Evolutionary conservation across 2,797 vertebrate species (phyloP), one percentile per base, ranked within the genome.

Genomic region (Xenopus petersii): DNA sequence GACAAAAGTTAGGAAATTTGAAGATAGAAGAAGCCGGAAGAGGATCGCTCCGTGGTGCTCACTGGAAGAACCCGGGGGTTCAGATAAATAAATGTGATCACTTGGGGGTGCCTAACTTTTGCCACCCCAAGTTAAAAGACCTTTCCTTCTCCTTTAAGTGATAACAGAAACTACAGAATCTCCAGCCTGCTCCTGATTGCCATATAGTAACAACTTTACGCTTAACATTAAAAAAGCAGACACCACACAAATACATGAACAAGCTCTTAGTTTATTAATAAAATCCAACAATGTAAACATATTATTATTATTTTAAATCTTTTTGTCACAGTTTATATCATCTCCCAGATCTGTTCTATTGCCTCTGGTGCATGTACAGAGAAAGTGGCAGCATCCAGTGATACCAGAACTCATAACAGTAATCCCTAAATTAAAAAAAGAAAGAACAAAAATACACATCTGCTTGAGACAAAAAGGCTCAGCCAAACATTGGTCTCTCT

Each of bases 241-340:
- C 75, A 69, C 71, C 48, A 83, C 73, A 61, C 81, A 64, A 77
- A 75, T 66, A 79, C 70, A 81, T 81, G 77, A 73, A 68, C 82
- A 85, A 80, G 83, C 82, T 80, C 79, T 81, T 82, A 81, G 82
- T 87, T 86, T 87, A 85, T 87, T 87, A 81, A 87, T 80, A 85
- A 87, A 86, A 85, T 82, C 80, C 82, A 82, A 82, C 83, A 83
- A 64, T 80, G 84, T 73, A 82, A 82, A 86, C 83, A 15, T 56
- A 56, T 84, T 79, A 73, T 86, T 30, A 42, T 42, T 42, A 42
- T 42, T 75, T 71, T 79, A 79, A 51, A 75, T 62, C 75, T 83
- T 75, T 76, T 81, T 82, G 67, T 83, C 74, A 74, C 81, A 82
- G 71, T 80, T 75, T 82, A 82, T 71, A 62, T 80, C 79, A 79